Percentiles rank a stretch among this genome's conserved stretches.
phyloP scores from a whole-genome alignment of 1,140 invertebrate species.

The Liolophura sinensis region DNA sequence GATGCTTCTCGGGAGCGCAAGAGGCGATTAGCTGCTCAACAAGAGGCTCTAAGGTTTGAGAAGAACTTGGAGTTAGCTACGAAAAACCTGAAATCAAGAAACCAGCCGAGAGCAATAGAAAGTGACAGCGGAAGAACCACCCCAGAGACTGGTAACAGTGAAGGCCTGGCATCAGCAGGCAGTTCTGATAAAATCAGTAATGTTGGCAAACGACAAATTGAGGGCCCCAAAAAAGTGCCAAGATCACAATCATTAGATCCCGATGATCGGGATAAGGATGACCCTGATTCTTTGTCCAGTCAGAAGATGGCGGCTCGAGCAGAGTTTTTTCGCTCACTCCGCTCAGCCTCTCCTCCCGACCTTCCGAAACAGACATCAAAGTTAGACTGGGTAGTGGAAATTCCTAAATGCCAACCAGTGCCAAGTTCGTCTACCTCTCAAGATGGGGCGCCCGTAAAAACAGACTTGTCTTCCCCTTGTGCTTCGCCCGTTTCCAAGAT shows the following conservation, averaged over 20 bases:
- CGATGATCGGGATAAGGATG: neutral
- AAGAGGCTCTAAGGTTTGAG: conserved; percentile 42
- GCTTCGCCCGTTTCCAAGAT: conserved; percentile 13
- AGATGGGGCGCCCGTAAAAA: conserved; percentile 5
- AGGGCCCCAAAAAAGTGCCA: neutral
- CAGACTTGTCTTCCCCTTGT: neutral
- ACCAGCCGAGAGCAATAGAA: conserved; percentile 10
- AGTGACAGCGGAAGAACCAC: neutral
- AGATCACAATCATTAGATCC: neutral
- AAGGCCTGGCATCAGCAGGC: conserved; percentile 1
- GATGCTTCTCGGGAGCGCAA: conserved; percentile 38
- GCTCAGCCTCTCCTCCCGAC: conserved; percentile 14
- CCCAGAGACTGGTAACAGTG: neutral
- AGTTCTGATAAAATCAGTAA: conserved; percentile 11
- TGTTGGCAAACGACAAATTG: neutral
- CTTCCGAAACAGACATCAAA: conserved; percentile 9
- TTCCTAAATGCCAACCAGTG: neutral
- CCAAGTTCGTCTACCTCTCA: neutral
- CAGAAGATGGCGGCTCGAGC: conserved; percentile 23
- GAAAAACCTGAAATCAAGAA: conserved; percentile 27
- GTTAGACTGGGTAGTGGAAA: conserved; percentile 8
- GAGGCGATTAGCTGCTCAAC: conserved; percentile 35
- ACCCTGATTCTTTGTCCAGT: conserved; percentile 1
- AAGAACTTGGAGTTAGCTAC: conserved; percentile 42
- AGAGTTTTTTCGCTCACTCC: conserved; percentile 24